These are phyloP conservation scores for Kuschelorhynchus macadamiae DNA, from an alignment of 2,888 invertebrate genomes.

Conservation along the genomic window DNA sequence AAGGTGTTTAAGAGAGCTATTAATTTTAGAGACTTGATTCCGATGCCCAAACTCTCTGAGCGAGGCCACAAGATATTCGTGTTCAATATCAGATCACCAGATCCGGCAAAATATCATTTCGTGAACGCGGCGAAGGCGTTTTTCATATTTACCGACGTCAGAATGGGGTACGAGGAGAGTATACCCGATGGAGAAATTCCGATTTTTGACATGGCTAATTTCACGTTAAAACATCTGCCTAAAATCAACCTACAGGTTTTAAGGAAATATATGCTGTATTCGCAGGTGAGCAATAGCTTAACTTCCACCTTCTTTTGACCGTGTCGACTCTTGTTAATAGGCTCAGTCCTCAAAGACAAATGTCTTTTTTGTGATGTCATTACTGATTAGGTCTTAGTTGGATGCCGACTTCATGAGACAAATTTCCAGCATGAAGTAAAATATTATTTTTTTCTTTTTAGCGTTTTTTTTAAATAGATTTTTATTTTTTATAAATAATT, in stretches of 20 bases:
- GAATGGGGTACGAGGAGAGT: slow-evolving; percentile 73
- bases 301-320: no score
- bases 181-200: slow-evolving; percentile 79
- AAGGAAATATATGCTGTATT: slow-evolving; percentile 80
- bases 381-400: no score
- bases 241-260: slow-evolving; percentile 76
- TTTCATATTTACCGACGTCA: slow-evolving; percentile 81
- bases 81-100: slow-evolving; percentile 75
- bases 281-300: slow-evolving; percentile 74
- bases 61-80: slow-evolving; percentile 79
- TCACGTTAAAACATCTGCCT: slow-evolving; percentile 75
- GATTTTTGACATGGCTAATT: slow-evolving; percentile 79
- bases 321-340: no score
- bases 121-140: slow-evolving; percentile 78
- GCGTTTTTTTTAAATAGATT: no score
- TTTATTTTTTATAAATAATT: no score
- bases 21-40: slow-evolving; percentile 76
- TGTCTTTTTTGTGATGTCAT: no score
- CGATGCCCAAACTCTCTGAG: slow-evolving; percentile 77
- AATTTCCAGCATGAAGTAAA: no score
- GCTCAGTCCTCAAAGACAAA: no score
- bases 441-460: no score
- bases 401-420: no score
- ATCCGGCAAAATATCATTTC: slow-evolving; percentile 77
- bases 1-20: no score